Percentiles rank a stretch among this genome's conserved stretches.
Conservation (phyloP, 2,888 invertebrate genomes). For the Fissipunctia ypsillon region DNA sequence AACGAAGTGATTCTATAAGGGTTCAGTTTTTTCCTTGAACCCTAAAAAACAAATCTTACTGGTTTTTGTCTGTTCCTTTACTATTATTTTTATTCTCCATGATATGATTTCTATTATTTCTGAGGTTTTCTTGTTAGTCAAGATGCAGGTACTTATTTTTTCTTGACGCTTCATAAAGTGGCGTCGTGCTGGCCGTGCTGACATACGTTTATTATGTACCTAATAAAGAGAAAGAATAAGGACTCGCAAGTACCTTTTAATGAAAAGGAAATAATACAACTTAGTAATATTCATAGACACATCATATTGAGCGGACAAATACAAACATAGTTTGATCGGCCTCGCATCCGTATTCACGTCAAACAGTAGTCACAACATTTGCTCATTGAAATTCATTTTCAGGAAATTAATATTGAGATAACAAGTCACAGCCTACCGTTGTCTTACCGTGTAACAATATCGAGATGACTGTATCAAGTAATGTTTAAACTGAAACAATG, state of each 20-base stretch:
- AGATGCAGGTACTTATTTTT: background rate
- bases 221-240: background rate
- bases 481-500: slow-evolving; percentile 27
- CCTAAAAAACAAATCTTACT: background rate
- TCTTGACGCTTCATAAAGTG: background rate
- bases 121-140: background rate
- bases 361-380: slow-evolving; percentile 71
- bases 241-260: background rate
- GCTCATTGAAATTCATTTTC: slow-evolving; percentile 75
- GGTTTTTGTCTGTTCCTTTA: background rate
- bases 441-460: slow-evolving; percentile 63
- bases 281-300: slow-evolving; percentile 9
- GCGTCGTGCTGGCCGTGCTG: background rate
- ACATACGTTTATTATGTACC: background rate
- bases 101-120: background rate
- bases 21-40: too few species aligned
- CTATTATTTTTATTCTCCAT: background rate
- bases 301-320: slow-evolving; percentile 9
- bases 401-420: slow-evolving; percentile 84
- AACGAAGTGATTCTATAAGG: too few species aligned
- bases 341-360: slow-evolving; percentile 67
- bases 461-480: slow-evolving; percentile 23
- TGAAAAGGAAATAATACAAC: background rate
- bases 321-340: slow-evolving; percentile 61
- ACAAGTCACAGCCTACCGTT: slow-evolving; percentile 71